Evolutionary conservation across 1,140 invertebrate species (phyloP).

Genomic region (Anthonomus grandis): DNA sequence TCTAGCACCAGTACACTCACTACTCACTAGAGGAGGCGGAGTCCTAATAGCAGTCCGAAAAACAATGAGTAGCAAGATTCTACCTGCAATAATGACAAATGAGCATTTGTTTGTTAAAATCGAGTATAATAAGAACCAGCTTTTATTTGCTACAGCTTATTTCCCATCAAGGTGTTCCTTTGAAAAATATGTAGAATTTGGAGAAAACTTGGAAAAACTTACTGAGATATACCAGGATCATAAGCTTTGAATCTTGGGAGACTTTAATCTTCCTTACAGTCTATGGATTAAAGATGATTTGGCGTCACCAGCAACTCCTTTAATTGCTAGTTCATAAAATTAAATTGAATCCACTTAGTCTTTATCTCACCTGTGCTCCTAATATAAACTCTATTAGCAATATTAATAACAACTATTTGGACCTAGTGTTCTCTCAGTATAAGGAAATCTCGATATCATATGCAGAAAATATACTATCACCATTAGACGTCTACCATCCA

Average conservation of each 20-base stretch:
- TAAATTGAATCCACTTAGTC: not conserved
- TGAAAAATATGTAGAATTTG: too few species aligned
- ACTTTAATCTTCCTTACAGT: constrained; percentile 7
- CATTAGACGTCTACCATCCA: constrained; percentile 1
- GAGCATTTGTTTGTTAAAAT: constrained; percentile 10
- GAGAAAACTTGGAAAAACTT: too few species aligned
- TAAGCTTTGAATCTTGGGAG: not conserved
- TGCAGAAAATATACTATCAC: too few species aligned
- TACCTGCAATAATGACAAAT: not conserved
- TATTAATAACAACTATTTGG: not conserved
- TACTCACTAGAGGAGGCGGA: too few species aligned
- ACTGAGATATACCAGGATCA: too few species aligned
- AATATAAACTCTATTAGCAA: not conserved
- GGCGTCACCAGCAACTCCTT: not conserved
- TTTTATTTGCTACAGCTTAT: constrained; percentile 3
- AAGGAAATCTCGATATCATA: not conserved
- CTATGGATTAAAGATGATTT: not conserved
- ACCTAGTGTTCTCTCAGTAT: not conserved
- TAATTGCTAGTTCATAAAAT: not conserved
- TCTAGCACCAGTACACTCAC: too few species aligned
- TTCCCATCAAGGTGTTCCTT: constrained; percentile 5
- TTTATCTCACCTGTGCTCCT: not conserved
- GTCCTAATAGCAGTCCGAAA: too few species aligned
- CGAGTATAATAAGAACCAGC: not conserved
- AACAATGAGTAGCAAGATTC: not conserved